These are phyloP conservation scores for Phorcus lineatus DNA, from an alignment of 2,888 invertebrate species.

Conservation along the genomic window DNA sequence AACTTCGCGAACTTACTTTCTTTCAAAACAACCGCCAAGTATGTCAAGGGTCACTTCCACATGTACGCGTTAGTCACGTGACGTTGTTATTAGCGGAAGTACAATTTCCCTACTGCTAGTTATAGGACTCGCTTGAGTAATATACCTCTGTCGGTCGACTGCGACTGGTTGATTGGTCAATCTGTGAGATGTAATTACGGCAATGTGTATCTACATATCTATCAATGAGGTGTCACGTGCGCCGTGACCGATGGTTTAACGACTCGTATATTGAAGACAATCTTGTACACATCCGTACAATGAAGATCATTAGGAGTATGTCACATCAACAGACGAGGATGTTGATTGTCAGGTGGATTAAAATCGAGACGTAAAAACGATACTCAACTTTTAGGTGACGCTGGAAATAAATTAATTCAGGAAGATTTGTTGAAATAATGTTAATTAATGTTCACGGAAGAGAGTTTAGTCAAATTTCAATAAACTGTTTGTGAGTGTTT, in stretches of 20 bases:
- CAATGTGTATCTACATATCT: background rate
- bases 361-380: no score
- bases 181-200: background rate
- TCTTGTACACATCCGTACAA: background rate
- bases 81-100: background rate
- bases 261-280: background rate
- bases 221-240: background rate
- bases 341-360: no score
- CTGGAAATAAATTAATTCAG: no score
- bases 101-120: background rate
- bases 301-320: no score
- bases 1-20: background rate
- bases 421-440: no score
- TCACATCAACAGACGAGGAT: no score
- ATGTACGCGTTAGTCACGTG: slow-evolving; percentile 18
- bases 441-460: no score
- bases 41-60: slow-evolving; percentile 7
- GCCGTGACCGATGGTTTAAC: background rate
- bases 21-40: slow-evolving; percentile 38
- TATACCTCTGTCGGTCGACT: background rate
- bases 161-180: background rate
- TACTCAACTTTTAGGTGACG: no score
- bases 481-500: no score
- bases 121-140: background rate
- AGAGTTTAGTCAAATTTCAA: no score